Evolutionary conservation across 2,888 invertebrate genomes (phyloP), one percentile per base, ranked within the genome.

Genomic region (Dugesia japonica): DNA sequence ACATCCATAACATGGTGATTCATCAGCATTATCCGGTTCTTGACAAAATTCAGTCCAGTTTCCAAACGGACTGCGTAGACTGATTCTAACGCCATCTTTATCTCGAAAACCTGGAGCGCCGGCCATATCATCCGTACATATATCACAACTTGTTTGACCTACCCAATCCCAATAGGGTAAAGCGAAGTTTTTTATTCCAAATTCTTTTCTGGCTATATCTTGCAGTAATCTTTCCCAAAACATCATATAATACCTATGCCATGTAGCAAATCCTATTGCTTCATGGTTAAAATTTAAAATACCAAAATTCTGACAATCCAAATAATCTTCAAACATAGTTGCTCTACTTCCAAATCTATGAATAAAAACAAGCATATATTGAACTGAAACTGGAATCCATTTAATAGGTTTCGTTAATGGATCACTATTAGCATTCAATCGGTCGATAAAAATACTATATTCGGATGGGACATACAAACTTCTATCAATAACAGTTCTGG

Each of bases 181-280:
- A 17, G 42, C 77, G 28, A 77, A 77, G 27, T 72, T 72, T 20
- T 71, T 71, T 20, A 26, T 27, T 28, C 71, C 71, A 71, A 77
- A 77, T 1, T 71, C 71, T 4, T 28, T 28, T 56, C 23, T 56
- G 4, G 77, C 77, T 15, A 77, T 71, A 9, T 78, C 78, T 26
- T 42, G 38, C 20, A 77, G 71, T 23, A 71, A 28, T 23, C 75
- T 26, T 27, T 77, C 77, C 77, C 75, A 77, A 27, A 78, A 20
- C n/a, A 77, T n/a, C 71, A 77, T 78, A 42, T 31, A 78, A 28
- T 72, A 78, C n/a, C 77, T 73, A 72, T 77, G 77, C 77, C 77
- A 77, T 17, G 77, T 77, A 26, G 33, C 7, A 71, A 77, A 77
- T 23, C 77, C 77, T 15, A 27, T 28, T 31, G 27, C 75, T 27